Evolutionary conservation across 2,888 invertebrate genomes (phyloP).

Genomic region (Drosophila tripunctata): DNA sequence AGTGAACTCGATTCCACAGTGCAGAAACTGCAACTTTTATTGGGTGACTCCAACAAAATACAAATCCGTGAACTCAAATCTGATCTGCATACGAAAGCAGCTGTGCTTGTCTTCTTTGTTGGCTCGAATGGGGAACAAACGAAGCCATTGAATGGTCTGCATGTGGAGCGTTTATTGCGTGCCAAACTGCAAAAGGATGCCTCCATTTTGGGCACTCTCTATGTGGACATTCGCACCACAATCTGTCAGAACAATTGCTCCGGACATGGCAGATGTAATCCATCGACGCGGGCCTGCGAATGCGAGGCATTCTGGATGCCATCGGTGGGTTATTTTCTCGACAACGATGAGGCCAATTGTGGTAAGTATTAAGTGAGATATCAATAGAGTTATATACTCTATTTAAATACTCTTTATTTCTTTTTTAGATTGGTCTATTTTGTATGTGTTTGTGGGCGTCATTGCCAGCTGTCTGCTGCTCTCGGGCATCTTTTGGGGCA

Average conservation of each 20-base stretch:
- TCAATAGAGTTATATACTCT: background rate
- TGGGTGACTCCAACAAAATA: constrained; percentile 89
- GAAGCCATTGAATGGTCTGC: constrained; percentile 86
- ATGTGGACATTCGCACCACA: constrained; percentile 91
- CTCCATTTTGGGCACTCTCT: constrained; percentile 88
- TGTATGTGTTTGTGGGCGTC: constrained; percentile 93
- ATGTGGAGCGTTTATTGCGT: constrained; percentile 88
- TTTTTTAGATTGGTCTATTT: constrained; percentile 93
- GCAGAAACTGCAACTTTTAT: constrained; percentile 89
- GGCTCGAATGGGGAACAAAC: constrained; percentile 83
- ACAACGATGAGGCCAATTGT: constrained; percentile 91
- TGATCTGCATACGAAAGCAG: constrained; percentile 87
- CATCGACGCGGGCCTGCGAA: constrained; percentile 91
- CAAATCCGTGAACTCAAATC: constrained; percentile 86
- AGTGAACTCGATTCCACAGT: constrained; percentile 88
- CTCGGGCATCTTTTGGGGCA: constrained; percentile 87
- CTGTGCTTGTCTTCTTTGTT: constrained; percentile 89
- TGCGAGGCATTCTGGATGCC: constrained; percentile 99
- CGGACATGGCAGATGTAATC: constrained; percentile 95
- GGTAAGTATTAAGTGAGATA: constrained; percentile 85
- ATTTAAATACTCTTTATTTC: no score
- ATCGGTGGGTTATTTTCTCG: constrained; percentile 88
- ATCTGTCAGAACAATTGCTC: constrained; percentile 97
- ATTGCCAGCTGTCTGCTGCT: constrained; percentile 87
- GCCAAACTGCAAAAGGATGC: constrained; percentile 89